Evolutionary conservation across 2,888 invertebrate species (phyloP), one percentile per base, ranked within the genome.

Genomic region (Fissipunctia ypsillon): DNA sequence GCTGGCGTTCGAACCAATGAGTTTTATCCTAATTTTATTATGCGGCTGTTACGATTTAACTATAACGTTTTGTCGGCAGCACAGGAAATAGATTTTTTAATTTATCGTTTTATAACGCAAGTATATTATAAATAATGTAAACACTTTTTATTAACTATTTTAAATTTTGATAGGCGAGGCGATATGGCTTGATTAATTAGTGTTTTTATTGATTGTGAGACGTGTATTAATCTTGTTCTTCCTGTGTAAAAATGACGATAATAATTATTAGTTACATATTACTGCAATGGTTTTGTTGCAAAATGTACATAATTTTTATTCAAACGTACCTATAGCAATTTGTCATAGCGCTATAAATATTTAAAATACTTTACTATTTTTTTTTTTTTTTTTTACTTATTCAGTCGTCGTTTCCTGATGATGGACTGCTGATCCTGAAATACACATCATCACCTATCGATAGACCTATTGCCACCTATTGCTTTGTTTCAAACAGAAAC

Each of bases 21-120:
- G 90, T 92, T 88, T 92, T 91, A 91, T 94, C 92, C 92, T 92
- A 93, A 93, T 94, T 94, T 94, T 94, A 94, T 93, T 92, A 92
- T 85, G 87, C 87, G 89, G 89, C 89, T 91, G 90, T 93, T 90
- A 87, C 84, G 85, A 87, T 86, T 80, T 82, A 85, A 85, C 86
- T 86, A 85, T 85, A 82, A 84, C 84, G 81, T 90, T 88, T 86
- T 85, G 85, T 88, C 67, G 71, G 78, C 72, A 71, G 69, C 80
- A 61, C 73, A 79, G 84, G 64, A 81, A 85, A 88, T 87, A 86
- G 87, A 88, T 88, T 86, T 86, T 84, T 76, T 69, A 85, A 86
- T 86, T 85, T 85, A 86, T 87, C 56, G 82, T 77, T 86, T 84
- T 87, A 82, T 87, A 84, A 85, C 78, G 56, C 63, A 69, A 81